Percentiles rank a stretch among this genome's conserved stretches.
These are phyloP conservation scores for Channa argus DNA, from an alignment of 2,113 vertebrate genomes.

Conservation along the genomic window DNA sequence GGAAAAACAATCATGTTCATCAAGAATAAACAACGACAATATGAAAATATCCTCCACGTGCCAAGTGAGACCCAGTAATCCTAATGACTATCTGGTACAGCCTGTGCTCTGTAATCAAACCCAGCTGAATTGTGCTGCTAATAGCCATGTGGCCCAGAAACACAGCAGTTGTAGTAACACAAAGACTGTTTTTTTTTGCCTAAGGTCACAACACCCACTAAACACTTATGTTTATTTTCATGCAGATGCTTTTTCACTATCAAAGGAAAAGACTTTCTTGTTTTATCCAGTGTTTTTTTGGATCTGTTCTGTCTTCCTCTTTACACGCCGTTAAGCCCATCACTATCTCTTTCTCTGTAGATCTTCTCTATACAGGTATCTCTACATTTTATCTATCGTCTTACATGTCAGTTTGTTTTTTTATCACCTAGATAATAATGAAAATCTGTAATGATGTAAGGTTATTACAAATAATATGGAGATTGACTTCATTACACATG, in stretches of 20 bases:
- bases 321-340: slow-evolving; percentile 2
- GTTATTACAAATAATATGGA: background rate
- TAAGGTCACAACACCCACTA: slow-evolving; percentile 57
- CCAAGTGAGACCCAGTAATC: slow-evolving; percentile 48
- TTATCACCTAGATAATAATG: background rate
- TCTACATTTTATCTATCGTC: background rate
- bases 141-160: slow-evolving; percentile 59
- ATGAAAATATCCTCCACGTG: slow-evolving; percentile 39
- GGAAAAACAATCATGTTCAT: slow-evolving; percentile 1
- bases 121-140: slow-evolving; percentile 68
- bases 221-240: slow-evolving; percentile 45
- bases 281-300: background rate
- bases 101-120: slow-evolving; percentile 68
- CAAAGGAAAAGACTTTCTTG: slow-evolving; percentile 8
- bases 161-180: slow-evolving; percentile 59
- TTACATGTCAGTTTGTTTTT: background rate
- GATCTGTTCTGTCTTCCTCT: slow-evolving; percentile 4
- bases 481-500: background rate
- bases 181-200: slow-evolving; percentile 40
- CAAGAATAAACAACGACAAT: slow-evolving; percentile 23
- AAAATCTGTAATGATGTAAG: background rate
- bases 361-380: background rate
- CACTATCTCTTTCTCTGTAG: background rate
- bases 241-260: background rate
- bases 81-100: slow-evolving; percentile 57